A percentile compares a stretch with the other conserved stretches of the same genome.
Conservation (phyloP, 2,888 invertebrate species). For the Strigamia transsilvanica region DNA sequence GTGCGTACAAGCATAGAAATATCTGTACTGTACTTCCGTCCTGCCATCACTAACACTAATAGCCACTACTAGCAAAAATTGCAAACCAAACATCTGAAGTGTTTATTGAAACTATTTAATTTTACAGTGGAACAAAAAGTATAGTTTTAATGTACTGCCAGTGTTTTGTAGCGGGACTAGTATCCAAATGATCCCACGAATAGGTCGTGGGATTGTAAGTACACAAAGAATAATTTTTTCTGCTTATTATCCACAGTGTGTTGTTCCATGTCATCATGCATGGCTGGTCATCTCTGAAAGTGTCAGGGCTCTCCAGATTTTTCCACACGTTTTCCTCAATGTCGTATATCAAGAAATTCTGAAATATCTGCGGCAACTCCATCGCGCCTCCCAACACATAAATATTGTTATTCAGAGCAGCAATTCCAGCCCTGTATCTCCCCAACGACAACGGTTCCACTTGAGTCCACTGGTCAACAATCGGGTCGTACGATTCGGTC, state of each 20-base stretch:
- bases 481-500: conserved; percentile 55
- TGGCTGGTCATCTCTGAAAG: conserved; percentile 51
- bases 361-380: neutral
- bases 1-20: too few relatives aligned
- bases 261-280: conserved; percentile 47
- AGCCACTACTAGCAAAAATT: too few relatives aligned
- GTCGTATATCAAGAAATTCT: conserved; percentile 27
- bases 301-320: conserved; percentile 26
- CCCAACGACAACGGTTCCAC: conserved; percentile 48
- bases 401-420: conserved; percentile 5
- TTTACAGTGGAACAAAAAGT: neutral
- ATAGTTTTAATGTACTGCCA: conserved; percentile 51
- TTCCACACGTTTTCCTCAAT: conserved; percentile 32
- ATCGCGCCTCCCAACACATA: conserved; percentile 50
- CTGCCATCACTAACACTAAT: too few relatives aligned
- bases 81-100: neutral
- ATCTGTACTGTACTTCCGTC: too few relatives aligned
- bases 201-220: neutral
- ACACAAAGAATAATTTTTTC: conserved; percentile 38
- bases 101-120: neutral
- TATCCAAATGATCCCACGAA: conserved; percentile 42
- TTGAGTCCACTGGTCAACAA: conserved; percentile 54
- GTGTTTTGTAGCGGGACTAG: neutral
- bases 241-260: conserved; percentile 49
- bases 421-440: conserved; percentile 50